A percentile compares a stretch with the other conserved stretches of the same genome.
Conservation (phyloP, 2,797 vertebrate species). For the Sciaenops ocellatus region DNA sequence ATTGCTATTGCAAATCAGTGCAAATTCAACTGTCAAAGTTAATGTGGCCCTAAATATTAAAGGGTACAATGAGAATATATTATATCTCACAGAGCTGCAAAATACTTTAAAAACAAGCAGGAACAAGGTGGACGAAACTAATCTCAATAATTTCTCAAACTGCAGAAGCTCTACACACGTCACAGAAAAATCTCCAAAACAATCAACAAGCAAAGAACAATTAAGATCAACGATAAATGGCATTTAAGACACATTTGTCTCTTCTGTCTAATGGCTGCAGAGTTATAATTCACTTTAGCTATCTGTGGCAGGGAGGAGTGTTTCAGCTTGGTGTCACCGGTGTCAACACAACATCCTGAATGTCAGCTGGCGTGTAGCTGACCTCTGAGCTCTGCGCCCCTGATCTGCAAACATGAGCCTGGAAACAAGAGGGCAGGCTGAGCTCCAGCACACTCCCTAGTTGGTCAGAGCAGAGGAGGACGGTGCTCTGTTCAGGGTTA, state of each 20-base stretch:
- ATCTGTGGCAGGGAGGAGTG: constrained; percentile 34
- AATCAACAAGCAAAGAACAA: constrained; percentile 15
- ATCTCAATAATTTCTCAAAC: neutral
- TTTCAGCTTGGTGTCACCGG: constrained; percentile 31
- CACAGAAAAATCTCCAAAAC: constrained; percentile 5
- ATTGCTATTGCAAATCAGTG: constrained; percentile 1
- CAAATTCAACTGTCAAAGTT: constrained; percentile 1
- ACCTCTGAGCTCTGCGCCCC: constrained; percentile 74
- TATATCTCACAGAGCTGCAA: constrained; percentile 8
- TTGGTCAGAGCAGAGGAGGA: constrained; percentile 88
- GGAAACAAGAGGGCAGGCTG: constrained; percentile 77
- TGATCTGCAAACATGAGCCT: constrained; percentile 66
- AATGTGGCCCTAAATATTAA: neutral
- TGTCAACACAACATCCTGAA: constrained; percentile 84
- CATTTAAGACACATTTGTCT: neutral
- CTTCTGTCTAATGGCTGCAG: neutral
- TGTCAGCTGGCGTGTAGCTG: constrained; percentile 84
- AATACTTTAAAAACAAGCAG: constrained; percentile 6
- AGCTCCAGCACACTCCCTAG: constrained; percentile 86
- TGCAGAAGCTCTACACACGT: neutral
- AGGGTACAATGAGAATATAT: neutral
- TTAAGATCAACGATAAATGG: neutral
- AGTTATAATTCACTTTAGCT: neutral
- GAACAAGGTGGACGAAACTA: constrained; percentile 10
- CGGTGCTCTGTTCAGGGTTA: constrained; percentile 82